Percentiles rank a stretch among this genome's conserved stretches.
phyloP scores from a whole-genome alignment of 2,113 vertebrate genomes.

The Grantiella picta region DNA sequence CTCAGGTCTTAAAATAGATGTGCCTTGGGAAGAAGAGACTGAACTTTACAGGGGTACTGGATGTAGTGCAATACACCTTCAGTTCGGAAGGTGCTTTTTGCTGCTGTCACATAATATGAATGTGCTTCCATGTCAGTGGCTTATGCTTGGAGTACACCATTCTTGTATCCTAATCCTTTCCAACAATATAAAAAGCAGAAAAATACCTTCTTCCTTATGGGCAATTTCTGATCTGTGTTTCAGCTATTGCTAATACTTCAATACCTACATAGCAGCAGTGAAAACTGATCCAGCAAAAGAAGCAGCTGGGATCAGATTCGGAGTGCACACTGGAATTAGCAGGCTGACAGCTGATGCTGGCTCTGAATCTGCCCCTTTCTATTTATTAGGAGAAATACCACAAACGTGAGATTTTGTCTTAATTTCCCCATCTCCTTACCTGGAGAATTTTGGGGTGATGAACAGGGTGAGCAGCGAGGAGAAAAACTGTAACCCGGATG shows the following conservation, averaged over 20 bases:
- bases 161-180: background rate
- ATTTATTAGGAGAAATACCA: background rate
- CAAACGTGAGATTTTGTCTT: background rate
- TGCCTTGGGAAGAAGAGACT: background rate
- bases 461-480: slow-evolving; percentile 92
- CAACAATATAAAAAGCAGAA: background rate
- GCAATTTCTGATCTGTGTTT: background rate
- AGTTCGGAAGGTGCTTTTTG: background rate
- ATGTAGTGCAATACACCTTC: background rate
- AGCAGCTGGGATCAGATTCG: background rate
- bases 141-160: background rate
- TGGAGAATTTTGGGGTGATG: slow-evolving; percentile 96
- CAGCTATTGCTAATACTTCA: background rate
- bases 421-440: slow-evolving; percentile 71
- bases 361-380: background rate
- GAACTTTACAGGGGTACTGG: background rate
- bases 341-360: background rate
- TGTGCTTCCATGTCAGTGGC: background rate
- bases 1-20: background rate
- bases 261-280: background rate
- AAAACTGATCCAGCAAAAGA: background rate
- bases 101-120: background rate
- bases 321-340: background rate
- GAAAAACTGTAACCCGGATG: slow-evolving; percentile 93
- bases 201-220: background rate